These are phyloP conservation scores for Noctua pronuba DNA, from an alignment of 2,888 invertebrate genomes.

Conservation along the genomic window DNA sequence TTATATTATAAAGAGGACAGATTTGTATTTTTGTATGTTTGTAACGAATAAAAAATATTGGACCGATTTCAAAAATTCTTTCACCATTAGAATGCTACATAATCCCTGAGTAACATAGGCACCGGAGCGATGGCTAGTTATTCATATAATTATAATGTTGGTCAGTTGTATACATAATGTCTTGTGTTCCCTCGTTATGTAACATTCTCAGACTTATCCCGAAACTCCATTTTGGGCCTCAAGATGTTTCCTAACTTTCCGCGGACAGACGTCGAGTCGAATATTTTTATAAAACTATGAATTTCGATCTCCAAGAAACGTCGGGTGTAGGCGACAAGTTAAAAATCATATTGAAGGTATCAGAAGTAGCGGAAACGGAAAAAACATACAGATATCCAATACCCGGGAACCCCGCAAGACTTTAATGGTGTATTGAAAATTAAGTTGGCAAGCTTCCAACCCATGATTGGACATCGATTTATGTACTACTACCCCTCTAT, in stretches of 20 bases:
- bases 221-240: neutral
- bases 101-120: too few relatives aligned
- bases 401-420: neutral
- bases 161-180: too few relatives aligned
- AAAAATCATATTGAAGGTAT: neutral
- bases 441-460: conserved; percentile 53
- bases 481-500: neutral
- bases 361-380: neutral
- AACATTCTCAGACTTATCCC: neutral
- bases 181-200: neutral
- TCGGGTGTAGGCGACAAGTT: neutral
- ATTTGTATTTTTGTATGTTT: too few relatives aligned
- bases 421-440: conserved; percentile 40
- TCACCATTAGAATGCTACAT: too few relatives aligned
- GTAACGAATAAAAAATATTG: too few relatives aligned
- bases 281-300: neutral
- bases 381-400: neutral
- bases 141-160: too few relatives aligned
- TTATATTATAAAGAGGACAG: too few relatives aligned
- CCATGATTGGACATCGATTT: conserved; percentile 46
- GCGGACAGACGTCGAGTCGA: neutral
- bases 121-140: too few relatives aligned
- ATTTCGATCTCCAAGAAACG: neutral
- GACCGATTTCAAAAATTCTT: too few relatives aligned
- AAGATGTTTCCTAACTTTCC: neutral